Evolutionary conservation across 2,888 invertebrate genomes (phyloP).

Genomic region (Drosophila nr. perissopoda): DNA sequence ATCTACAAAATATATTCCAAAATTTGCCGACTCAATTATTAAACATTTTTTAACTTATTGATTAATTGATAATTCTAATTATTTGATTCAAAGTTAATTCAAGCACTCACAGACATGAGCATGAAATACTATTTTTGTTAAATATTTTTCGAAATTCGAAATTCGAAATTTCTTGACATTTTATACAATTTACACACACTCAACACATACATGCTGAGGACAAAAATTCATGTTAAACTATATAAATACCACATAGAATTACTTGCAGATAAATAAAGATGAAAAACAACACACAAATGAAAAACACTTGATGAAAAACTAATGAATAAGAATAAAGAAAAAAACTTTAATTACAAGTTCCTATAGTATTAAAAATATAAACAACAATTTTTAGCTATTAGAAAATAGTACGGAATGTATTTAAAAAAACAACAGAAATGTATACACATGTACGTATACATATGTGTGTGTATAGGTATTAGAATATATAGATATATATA

Average conservation of each 20-base stretch:
- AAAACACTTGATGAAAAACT: constrained; percentile 1
- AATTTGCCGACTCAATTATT: constrained; percentile 4
- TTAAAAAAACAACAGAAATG: constrained; percentile 4
- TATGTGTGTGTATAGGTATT: not conserved
- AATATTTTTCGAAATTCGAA: not conserved
- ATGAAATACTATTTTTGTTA: constrained; percentile 12
- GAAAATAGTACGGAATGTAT: constrained; percentile 14
- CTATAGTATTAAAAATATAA: constrained; percentile 64
- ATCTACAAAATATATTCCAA: constrained; percentile 11
- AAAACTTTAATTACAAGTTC: constrained; percentile 71
- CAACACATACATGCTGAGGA: not conserved
- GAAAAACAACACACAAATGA: constrained; percentile 3
- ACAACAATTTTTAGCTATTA: constrained; percentile 32
- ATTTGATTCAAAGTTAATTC: not conserved
- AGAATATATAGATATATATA: constrained; percentile 5
- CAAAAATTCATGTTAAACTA: constrained; percentile 1
- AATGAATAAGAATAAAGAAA: constrained; percentile 44
- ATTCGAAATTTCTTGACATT: not conserved
- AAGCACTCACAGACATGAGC: not conserved
- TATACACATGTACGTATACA: constrained; percentile 14
- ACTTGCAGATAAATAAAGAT: constrained; percentile 3
- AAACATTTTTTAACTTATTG: not conserved
- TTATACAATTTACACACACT: not conserved
- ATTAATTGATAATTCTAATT: constrained; percentile 5
- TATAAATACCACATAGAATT: constrained; percentile 6